Evolutionary conservation across 92 coral and sea anemone species (phyloP).

Genomic region (Actinernus sp.): DNA sequence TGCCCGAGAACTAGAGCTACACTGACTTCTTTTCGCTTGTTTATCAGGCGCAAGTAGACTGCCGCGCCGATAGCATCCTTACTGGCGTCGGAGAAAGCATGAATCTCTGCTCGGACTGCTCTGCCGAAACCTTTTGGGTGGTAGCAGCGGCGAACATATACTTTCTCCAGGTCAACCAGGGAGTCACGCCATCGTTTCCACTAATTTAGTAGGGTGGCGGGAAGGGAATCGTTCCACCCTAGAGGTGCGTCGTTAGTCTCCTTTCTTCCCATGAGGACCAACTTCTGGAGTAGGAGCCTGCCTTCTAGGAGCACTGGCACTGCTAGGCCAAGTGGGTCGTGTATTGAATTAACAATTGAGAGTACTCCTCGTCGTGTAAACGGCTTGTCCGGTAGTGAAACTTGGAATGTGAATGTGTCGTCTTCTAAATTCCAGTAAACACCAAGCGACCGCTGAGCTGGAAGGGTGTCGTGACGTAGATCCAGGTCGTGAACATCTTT

Average conservation of each 20-base stretch:
- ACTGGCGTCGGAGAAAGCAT: slow-evolving; percentile 48
- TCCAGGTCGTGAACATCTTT: slow-evolving; percentile 35
- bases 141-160: slow-evolving; percentile 24
- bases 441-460: slow-evolving; percentile 44
- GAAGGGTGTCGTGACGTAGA: slow-evolving; percentile 28
- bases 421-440: slow-evolving; percentile 27
- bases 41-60: slow-evolving; percentile 15
- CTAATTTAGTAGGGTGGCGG: slow-evolving; percentile 2
- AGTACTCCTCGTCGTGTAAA: slow-evolving; percentile 42
- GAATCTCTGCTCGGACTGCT: slow-evolving; percentile 14
- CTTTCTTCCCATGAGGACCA: slow-evolving; percentile 22
- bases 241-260: slow-evolving; percentile 4
- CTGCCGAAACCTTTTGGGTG: slow-evolving; percentile 9
- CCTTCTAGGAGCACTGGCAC: too few relatives aligned
- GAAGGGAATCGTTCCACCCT: slow-evolving; percentile 44
- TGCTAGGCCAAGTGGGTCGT: slow-evolving; percentile 47
- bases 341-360: slow-evolving; percentile 33
- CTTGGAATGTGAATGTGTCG: slow-evolving; percentile 39
- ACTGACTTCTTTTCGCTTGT: not conserved
- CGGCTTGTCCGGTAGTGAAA: slow-evolving; percentile 45
- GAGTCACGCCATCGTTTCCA: slow-evolving; percentile 25
- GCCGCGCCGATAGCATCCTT: slow-evolving; percentile 29
- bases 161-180: slow-evolving; percentile 11
- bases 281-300: slow-evolving; percentile 23
- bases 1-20: slow-evolving; percentile 17